Evolutionary conservation across 1,140 invertebrate genomes (phyloP).

Genomic region (Neuroterus valhalla): DNA sequence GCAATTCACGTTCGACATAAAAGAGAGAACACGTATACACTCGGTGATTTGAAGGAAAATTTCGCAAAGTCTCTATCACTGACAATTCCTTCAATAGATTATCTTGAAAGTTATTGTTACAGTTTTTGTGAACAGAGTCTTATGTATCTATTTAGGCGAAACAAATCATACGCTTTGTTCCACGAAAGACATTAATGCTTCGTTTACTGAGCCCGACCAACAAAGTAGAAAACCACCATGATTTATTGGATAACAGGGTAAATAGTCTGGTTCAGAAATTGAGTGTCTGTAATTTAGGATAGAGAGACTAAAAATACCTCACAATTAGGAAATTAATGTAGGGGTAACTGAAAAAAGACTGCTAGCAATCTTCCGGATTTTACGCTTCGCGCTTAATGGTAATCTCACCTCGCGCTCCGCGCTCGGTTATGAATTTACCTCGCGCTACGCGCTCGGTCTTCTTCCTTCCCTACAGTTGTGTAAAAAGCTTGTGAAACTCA

Average conservation of each 20-base stretch:
- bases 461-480: no score
- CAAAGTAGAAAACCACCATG: neutral
- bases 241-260: conserved; percentile 14
- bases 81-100: neutral
- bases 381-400: no score
- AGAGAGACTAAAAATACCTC: no score
- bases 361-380: no score
- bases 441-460: no score
- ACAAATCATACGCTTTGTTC: conserved; percentile 17
- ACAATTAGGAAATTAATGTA: no score
- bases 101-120: conserved; percentile 8
- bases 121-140: neutral
- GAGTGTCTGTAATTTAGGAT: neutral
- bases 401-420: no score
- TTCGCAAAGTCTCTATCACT: neutral
- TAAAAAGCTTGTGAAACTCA: no score
- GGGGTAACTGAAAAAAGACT: no score
- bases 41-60: neutral
- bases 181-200: neutral
- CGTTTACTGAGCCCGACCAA: neutral
- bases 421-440: no score
- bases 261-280: neutral
- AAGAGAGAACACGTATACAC: no score
- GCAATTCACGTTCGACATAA: neutral
- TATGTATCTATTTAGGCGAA: neutral